A percentile compares a stretch with the other conserved stretches of the same genome.
phyloP scores from a whole-genome alignment of 2,888 invertebrate species.

The Parasteatoda lunata region DNA sequence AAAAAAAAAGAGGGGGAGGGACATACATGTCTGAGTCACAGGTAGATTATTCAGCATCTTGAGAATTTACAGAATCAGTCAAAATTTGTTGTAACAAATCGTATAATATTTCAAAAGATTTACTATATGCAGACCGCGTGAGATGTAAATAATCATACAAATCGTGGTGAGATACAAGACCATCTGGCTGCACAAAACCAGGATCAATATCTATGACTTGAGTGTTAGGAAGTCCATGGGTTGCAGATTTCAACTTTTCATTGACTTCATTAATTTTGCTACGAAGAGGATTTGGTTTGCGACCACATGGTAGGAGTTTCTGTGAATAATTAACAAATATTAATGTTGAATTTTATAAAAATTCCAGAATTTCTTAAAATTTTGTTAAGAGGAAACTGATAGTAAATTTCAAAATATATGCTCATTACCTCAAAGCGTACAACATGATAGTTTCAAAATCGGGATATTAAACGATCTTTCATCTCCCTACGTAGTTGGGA shows the following conservation, averaged over 20 bases:
- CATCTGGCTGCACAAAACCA: slow-evolving; percentile 82
- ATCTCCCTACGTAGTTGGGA: too few species aligned
- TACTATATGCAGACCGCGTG: slow-evolving; percentile 88
- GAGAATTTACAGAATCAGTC: slow-evolving; percentile 76
- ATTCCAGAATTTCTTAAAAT: background rate
- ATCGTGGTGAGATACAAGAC: slow-evolving; percentile 89
- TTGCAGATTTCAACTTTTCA: slow-evolving; percentile 80
- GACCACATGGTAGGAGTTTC: slow-evolving; percentile 91
- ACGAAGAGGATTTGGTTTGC: slow-evolving; percentile 86
- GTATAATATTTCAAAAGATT: slow-evolving; percentile 89
- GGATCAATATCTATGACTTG: slow-evolving; percentile 87
- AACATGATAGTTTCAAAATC: too few species aligned
- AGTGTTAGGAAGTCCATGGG: slow-evolving; percentile 79
- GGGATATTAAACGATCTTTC: too few species aligned
- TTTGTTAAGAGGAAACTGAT: background rate
- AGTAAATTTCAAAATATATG: background rate
- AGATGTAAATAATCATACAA: slow-evolving; percentile 94
- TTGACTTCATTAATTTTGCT: slow-evolving; percentile 86
- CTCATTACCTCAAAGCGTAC: background rate
- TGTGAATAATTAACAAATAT: slow-evolving; percentile 76
- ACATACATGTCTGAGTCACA: background rate
- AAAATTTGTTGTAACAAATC: slow-evolving; percentile 86
- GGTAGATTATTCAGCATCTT: slow-evolving; percentile 40
- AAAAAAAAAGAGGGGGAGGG: slow-evolving; percentile 19
- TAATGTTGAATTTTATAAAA: background rate